These are phyloP conservation scores for Quadroppia sp. DNA, from an alignment of 2,888 invertebrate species.

Conservation along the genomic window DNA sequence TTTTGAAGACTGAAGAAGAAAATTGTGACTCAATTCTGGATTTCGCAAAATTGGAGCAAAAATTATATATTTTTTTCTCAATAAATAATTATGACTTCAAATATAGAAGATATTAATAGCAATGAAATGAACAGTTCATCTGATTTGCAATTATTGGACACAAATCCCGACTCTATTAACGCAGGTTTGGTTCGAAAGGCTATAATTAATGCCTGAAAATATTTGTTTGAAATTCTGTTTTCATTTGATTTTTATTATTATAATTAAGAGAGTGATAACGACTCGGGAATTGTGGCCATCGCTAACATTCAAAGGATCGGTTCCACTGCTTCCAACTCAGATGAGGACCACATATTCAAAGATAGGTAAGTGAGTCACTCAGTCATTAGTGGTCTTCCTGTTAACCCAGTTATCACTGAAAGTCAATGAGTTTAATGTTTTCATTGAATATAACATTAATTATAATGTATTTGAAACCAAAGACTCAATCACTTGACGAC, in stretches of 20 bases:
- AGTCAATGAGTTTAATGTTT: neutral
- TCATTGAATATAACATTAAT: neutral
- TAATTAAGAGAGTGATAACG: conserved; percentile 47
- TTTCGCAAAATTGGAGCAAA: neutral
- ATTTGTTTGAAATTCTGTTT: neutral
- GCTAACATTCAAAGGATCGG: conserved; percentile 40
- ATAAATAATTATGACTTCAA: neutral
- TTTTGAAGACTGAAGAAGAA: neutral
- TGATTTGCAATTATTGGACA: neutral
- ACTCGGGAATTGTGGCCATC: conserved; percentile 46
- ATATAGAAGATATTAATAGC: neutral
- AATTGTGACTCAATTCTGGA: neutral
- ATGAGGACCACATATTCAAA: conserved; percentile 10
- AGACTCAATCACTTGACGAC: neutral
- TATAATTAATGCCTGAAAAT: too few relatives aligned
- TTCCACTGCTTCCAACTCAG: conserved; percentile 43
- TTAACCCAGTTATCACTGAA: neutral
- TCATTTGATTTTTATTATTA: too few relatives aligned
- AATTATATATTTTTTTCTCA: neutral
- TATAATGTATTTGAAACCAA: neutral
- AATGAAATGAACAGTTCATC: neutral
- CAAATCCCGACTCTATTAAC: neutral
- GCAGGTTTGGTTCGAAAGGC: neutral
- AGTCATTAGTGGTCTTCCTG: neutral
- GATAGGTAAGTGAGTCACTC: conserved; percentile 16